phyloP scores from a whole-genome alignment of 2,113 vertebrate genomes.

The Rhinopomastus cyanomelas region DNA sequence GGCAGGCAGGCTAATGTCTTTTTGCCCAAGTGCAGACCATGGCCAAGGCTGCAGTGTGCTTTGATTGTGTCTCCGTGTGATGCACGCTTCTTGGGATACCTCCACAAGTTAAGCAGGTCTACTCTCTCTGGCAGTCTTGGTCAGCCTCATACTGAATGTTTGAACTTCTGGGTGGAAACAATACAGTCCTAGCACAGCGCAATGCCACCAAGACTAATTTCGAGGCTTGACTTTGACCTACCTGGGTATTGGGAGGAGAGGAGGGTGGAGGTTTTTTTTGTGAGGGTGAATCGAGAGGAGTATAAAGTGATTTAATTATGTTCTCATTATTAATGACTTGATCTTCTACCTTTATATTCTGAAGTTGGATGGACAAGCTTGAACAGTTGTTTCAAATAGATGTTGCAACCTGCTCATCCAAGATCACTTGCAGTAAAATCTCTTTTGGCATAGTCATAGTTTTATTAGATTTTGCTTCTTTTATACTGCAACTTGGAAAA shows the following conservation, averaged over 20 bases:
- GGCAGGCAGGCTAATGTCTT: neutral
- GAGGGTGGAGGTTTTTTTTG: neutral
- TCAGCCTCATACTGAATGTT: neutral
- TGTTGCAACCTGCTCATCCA: slow-evolving; percentile 3
- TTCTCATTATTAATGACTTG: neutral
- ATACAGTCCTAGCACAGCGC: slow-evolving; percentile 22
- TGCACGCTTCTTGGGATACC: neutral
- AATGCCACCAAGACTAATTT: slow-evolving; percentile 14
- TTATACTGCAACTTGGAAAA: slow-evolving; percentile 33
- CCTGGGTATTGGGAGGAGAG: neutral
- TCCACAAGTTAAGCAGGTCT: neutral
- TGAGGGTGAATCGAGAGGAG: neutral
- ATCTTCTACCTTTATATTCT: neutral
- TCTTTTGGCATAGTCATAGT: neutral
- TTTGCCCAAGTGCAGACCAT: neutral
- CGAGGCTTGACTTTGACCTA: slow-evolving; percentile 18
- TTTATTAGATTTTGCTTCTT: slow-evolving; percentile 27
- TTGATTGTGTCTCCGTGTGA: neutral
- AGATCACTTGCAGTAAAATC: slow-evolving; percentile 9
- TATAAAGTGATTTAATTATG: neutral
- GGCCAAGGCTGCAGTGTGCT: neutral
- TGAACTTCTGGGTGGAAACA: neutral
- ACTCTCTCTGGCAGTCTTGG: slow-evolving; percentile 4
- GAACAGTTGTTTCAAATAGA: neutral
- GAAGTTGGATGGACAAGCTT: neutral